Base-by-base conservation (phyloP, 2,888 invertebrate genomes). In the Rhamphomyia laevipes region DNA sequence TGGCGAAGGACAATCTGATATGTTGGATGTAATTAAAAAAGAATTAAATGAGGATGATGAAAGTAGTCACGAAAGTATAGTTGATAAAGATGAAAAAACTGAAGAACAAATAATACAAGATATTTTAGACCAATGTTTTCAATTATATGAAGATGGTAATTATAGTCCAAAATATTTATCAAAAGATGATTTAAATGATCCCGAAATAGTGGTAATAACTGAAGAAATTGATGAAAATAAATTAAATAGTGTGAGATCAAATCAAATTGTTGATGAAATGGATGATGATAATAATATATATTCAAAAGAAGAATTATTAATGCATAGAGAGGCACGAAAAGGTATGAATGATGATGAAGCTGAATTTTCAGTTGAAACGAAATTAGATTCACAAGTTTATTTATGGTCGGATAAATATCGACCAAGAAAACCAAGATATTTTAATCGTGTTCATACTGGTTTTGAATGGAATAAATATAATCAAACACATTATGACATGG, bases 401-500 rank as follows among this genome's bases (percentile, higher is more conserved):
- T 52, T 69, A 45, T 97, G 97, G 93, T 93, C 95, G 0, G 97
- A 99, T 72, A 99, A 97, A 73, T 99, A 97, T 70, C 74, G 97
- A 12, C 99, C 99, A 0, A 73, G 97, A 43, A 99, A 99, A 58
- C 99, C 99, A 1, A 73, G 97, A 17, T 99, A 99, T 73, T 96
- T 99, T 73, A 99, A 99, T 75, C 75, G 90, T 49, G 91, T 91
- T 4, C 91, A 91, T 66, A 91, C 91, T 1, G 99, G 99, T 15
- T 99, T 99, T 72, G 99, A 99, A 65, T 99, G 99, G 99, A 99
- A 99, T 74, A 99, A 99, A 71, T 99, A 99, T 73, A 99, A 99
- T 74, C 99, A 99, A 73, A 99, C 99, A 2, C 99, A 99, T 74
- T 99, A 99, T 72, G 99, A 99, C 70, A 94, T 97, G 86, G 99